These are phyloP conservation scores for Argyrosomus regius DNA, from an alignment of 2,797 vertebrate species.

Conservation along the genomic window DNA sequence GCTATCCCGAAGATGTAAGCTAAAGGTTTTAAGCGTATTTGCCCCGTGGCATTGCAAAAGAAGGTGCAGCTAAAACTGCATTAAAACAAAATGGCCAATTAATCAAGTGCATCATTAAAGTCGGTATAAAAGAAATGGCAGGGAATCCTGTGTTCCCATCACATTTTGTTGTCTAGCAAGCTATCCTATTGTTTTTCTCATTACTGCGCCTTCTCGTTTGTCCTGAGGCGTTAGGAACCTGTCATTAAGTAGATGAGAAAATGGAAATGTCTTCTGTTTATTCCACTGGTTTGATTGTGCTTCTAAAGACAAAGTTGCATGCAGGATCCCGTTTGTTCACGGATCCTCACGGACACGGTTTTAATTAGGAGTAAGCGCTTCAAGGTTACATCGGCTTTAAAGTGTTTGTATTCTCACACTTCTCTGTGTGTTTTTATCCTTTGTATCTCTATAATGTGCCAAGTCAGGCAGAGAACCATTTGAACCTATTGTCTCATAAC, in stretches of 20 bases:
- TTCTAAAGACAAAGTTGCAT: slow-evolving; percentile 47
- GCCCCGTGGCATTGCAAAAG: slow-evolving; percentile 27
- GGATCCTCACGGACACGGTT: slow-evolving; percentile 48
- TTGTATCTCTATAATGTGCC: slow-evolving; percentile 25
- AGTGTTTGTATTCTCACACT: slow-evolving; percentile 59
- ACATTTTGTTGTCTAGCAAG: slow-evolving; percentile 66
- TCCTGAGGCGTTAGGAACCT: slow-evolving; percentile 73
- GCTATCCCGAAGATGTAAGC: slow-evolving; percentile 10
- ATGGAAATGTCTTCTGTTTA: slow-evolving; percentile 68
- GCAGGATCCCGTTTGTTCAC: slow-evolving; percentile 57
- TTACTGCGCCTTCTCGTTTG: slow-evolving; percentile 61
- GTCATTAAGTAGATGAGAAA: slow-evolving; percentile 76
- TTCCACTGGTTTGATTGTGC: slow-evolving; percentile 62
- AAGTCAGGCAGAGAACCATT: slow-evolving; percentile 39
- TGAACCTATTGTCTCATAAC: slow-evolving; percentile 28
- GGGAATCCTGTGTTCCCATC: slow-evolving; percentile 61
- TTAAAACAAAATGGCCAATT: slow-evolving; percentile 70
- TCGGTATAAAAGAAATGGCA: slow-evolving; percentile 62
- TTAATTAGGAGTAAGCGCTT: slow-evolving; percentile 71
- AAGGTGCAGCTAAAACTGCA: slow-evolving; percentile 42
- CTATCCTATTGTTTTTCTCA: slow-evolving; percentile 81
- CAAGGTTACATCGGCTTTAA: slow-evolving; percentile 66
- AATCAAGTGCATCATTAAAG: slow-evolving; percentile 78
- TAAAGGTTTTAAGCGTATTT: slow-evolving; percentile 51
- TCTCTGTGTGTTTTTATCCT: slow-evolving; percentile 22